Evolutionary conservation across 2,113 vertebrate genomes (phyloP), one percentile per base, ranked within the genome.

Genomic region (Phylloscopus whistleri): DNA sequence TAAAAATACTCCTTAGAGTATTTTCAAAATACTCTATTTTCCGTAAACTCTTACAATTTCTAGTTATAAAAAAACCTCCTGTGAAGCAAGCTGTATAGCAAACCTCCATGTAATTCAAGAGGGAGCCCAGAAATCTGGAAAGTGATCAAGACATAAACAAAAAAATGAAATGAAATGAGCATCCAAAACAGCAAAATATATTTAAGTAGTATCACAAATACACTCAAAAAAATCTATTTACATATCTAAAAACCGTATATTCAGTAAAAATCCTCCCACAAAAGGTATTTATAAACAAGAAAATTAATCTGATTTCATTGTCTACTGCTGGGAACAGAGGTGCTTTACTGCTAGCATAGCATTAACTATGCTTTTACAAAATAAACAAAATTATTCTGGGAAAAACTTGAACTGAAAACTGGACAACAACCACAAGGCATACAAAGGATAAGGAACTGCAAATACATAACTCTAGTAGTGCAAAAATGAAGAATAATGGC

Each of bases 121-220:
- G 12, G 30, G 20, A 89, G 43, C 35, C 75, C 4, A 56, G 41
- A 87, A 43, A 77, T 53, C 13, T 78, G 58, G 46, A 59, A 86
- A 88, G 43, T 10, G n/a, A 95, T 52, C 51, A 80, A 84, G 52
- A 60, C 37, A 82, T 49, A 80, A 91, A 85, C 35, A 92, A 77
- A 93, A 85, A 68, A 68, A 93, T 55, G 55, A 94, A 82, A 90
- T 82, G 87, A 96, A 97, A 81, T 49, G 6, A 95, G 46, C 87
- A 95, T 67, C 75, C 84, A 66, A 90, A 97, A 1, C 56, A 97
- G 68, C 37, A 95, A 95, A 93, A 95, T 96, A 72, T 94, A 97
- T 97, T 96, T 96, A 93, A 85, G 80, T 16, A 74, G 55, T 93
- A 94, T 87, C 66, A 93, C 90, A 95, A 95, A 95, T 52, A 76